Conservation (phyloP, 92 coral and sea anemone genomes). For the Paragorgia papillata region DNA sequence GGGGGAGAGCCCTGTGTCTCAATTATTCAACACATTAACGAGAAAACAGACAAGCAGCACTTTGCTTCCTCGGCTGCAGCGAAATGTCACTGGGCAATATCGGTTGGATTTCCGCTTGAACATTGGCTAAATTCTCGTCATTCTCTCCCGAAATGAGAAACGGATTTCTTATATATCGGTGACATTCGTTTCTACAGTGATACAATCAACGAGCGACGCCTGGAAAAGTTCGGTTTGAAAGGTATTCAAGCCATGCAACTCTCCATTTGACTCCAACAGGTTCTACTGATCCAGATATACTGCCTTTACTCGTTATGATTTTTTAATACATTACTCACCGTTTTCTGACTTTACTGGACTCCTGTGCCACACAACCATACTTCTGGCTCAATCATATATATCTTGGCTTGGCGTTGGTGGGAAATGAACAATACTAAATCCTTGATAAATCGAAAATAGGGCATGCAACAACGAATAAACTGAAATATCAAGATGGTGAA, state of each 20-base stretch:
- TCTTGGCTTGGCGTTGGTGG: not conserved
- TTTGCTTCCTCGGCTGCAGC: conserved; percentile 22
- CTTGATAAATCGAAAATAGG: conserved; percentile 8
- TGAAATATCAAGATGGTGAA: conserved; percentile 40
- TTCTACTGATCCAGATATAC: not conserved
- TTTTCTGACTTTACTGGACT: conserved; percentile 13
- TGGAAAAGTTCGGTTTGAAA: not conserved
- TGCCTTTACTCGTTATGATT: not conserved
- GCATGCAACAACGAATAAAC: conserved; percentile 30
- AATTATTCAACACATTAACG: conserved; percentile 20
- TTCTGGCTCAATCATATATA: conserved; percentile 1
- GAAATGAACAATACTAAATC: conserved; percentile 12
- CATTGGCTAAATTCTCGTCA: not conserved
- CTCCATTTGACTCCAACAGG: conserved; percentile 22
- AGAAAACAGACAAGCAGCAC: not conserved
- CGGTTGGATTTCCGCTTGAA: conserved; percentile 1
- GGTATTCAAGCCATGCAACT: conserved; percentile 49
- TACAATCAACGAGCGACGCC: not conserved
- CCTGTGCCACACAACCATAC: not conserved
- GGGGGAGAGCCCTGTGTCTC: conserved; percentile 12
- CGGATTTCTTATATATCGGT: no score
- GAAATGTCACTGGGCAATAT: conserved; percentile 13
- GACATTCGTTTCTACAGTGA: not conserved
- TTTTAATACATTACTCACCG: conserved; percentile 6
- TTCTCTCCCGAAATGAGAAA: not conserved